Conservation (phyloP, 2,797 vertebrate genomes). For the Staurois parvus region DNA sequence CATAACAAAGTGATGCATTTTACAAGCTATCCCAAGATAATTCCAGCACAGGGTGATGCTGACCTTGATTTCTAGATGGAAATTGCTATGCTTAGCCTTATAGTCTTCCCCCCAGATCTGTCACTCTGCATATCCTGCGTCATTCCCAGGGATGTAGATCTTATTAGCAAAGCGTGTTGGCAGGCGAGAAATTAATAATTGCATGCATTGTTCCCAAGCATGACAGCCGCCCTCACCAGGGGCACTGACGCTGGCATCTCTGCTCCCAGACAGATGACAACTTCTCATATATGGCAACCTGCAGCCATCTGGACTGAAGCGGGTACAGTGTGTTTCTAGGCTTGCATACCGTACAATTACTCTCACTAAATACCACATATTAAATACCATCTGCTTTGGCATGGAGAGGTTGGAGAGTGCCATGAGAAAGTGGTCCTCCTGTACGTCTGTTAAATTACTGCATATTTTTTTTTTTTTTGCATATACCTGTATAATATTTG, state of each 20-base stretch:
- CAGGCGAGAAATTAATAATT: conserved; percentile 63
- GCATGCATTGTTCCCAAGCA: conserved; percentile 56
- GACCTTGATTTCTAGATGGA: conserved; percentile 41
- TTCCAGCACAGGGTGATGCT: conserved; percentile 27
- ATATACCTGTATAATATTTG: conserved; percentile 13
- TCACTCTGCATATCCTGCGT: conserved; percentile 57
- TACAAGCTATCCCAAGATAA: not conserved
- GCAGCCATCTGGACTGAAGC: conserved; percentile 59
- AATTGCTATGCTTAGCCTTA: conserved; percentile 31
- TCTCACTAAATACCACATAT: conserved; percentile 59
- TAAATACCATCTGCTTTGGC: conserved; percentile 59
- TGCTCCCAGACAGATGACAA: conserved; percentile 58
- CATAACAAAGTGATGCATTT: conserved; percentile 8
- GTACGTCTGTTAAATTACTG: conserved; percentile 45
- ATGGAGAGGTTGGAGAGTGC: conserved; percentile 29
- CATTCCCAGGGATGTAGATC: conserved; percentile 53
- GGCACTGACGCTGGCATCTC: conserved; percentile 59
- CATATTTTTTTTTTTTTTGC: conserved; percentile 33
- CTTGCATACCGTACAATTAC: conserved; percentile 58
- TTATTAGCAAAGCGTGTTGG: conserved; percentile 61
- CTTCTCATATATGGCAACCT: conserved; percentile 60
- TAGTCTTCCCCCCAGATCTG: conserved; percentile 35
- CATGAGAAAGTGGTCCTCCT: conserved; percentile 39
- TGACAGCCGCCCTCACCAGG: conserved; percentile 54
- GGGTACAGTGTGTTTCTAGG: conserved; percentile 51